These are phyloP conservation scores for Pygmarrhopalites habei DNA, from an alignment of 1,140 invertebrate species.

Conservation along the genomic window DNA sequence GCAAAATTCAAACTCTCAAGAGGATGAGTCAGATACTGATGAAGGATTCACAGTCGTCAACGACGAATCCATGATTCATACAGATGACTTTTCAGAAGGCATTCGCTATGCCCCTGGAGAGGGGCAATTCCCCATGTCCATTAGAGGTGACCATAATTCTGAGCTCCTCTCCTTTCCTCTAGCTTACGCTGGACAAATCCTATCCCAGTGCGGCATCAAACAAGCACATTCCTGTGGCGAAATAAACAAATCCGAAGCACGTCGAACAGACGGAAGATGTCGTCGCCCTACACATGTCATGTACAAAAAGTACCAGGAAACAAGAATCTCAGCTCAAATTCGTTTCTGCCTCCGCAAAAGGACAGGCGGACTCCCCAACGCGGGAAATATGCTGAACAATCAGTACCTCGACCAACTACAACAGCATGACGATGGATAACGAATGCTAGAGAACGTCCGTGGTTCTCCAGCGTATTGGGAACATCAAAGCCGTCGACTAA, in stretches of 20 bases:
- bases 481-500: conserved; percentile 10
- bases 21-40: too few relatives aligned
- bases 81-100: not conserved
- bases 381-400: not conserved
- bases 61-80: too few relatives aligned
- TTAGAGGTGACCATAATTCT: not conserved
- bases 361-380: conserved; percentile 27
- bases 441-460: conserved; percentile 39
- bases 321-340: conserved; percentile 11
- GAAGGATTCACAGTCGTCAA: too few relatives aligned
- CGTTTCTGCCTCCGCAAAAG: conserved; percentile 25
- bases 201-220: too few relatives aligned
- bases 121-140: not conserved
- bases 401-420: not conserved
- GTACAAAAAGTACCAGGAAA: conserved; percentile 9
- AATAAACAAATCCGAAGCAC: not conserved
- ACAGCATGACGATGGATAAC: conserved; percentile 18
- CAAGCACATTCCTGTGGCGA: too few relatives aligned
- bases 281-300: not conserved
- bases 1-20: too few relatives aligned
- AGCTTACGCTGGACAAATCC: too few relatives aligned
- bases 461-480: conserved; percentile 37
- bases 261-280: not conserved
- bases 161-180: too few relatives aligned
- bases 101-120: not conserved